These are phyloP conservation scores for Callospermophilus lateralis DNA, from an alignment of 2,113 vertebrate species.

Conservation along the genomic window DNA sequence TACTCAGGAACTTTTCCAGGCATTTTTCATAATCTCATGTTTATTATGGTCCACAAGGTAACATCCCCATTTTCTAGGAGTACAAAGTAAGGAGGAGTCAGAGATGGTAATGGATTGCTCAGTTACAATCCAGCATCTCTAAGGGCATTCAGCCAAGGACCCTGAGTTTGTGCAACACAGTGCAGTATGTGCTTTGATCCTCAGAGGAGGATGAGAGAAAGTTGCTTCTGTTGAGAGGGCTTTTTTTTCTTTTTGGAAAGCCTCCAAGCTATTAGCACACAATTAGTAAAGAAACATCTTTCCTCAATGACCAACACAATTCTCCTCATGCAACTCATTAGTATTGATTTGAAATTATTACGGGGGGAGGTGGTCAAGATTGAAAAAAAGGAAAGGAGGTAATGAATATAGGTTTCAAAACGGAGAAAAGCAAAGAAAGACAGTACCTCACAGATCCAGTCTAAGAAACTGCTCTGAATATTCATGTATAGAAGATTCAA, in stretches of 20 bases:
- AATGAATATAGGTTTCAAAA: background rate
- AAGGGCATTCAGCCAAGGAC: background rate
- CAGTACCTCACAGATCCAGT: background rate
- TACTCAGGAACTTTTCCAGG: background rate
- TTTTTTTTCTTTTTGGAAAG: conserved; percentile 2
- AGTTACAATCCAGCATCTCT: background rate
- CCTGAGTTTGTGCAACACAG: background rate
- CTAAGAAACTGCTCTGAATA: background rate
- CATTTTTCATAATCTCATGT: background rate
- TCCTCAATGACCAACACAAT: background rate
- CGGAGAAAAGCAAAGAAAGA: background rate
- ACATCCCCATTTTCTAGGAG: background rate
- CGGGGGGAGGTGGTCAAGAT: background rate
- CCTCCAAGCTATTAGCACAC: background rate
- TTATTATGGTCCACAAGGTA: background rate
- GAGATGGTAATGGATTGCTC: background rate
- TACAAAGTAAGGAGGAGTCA: background rate
- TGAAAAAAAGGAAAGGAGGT: background rate
- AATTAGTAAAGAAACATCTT: background rate
- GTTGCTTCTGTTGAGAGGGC: background rate
- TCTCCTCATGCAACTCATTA: background rate
- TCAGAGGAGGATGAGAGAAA: background rate
- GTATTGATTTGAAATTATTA: background rate
- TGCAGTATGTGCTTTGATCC: background rate
- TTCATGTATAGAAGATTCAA: background rate